Conservation (phyloP, 2,113 vertebrate genomes). For the Lontra canadensis region DNA sequence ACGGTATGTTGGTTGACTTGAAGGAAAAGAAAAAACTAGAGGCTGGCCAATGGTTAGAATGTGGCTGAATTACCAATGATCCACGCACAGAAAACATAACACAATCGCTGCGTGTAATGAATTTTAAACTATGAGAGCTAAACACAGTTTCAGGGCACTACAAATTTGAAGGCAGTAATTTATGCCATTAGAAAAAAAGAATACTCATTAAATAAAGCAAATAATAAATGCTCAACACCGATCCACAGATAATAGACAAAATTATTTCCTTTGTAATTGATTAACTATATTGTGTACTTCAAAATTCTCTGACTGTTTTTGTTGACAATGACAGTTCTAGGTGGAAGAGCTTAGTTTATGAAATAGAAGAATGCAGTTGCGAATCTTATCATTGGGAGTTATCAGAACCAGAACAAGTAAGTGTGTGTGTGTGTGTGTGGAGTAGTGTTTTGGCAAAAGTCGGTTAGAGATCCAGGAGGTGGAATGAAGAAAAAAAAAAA, state of each 20-base stretch:
- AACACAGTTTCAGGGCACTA: not conserved
- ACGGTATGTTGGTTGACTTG: not conserved
- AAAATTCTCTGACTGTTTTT: not conserved
- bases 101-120: not conserved
- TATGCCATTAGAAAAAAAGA: slow-evolving; percentile 41
- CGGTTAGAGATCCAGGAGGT: not conserved
- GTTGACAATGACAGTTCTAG: not conserved
- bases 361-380: not conserved
- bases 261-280: not conserved
- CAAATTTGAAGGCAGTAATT: not conserved
- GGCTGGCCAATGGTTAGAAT: not conserved
- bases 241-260: not conserved
- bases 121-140: not conserved
- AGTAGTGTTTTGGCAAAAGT: not conserved
- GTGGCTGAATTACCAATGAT: not conserved
- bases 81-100: not conserved
- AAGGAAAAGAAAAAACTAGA: not conserved
- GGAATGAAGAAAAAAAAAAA: not conserved
- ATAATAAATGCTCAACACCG: not conserved
- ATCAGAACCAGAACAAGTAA: not conserved
- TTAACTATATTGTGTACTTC: not conserved
- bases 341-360: not conserved
- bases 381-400: not conserved
- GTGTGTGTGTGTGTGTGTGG: not conserved
- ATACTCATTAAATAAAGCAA: slow-evolving; percentile 3